Evolutionary conservation across 35 echinoderm and acorn worm genomes (phyloP).

Genomic region (Acanthaster planci): DNA sequence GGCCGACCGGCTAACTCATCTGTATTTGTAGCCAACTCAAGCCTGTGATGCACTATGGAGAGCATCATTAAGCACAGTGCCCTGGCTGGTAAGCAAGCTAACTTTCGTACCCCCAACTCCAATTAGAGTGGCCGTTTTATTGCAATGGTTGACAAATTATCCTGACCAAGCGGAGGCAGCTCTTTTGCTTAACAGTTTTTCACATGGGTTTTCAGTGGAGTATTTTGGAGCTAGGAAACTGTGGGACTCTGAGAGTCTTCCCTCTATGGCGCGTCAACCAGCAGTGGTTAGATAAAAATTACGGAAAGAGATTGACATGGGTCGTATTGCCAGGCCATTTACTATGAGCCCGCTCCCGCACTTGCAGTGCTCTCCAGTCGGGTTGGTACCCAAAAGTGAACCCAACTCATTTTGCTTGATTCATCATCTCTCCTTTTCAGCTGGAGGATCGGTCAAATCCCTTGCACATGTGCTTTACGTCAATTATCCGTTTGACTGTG

Average conservation of each 20-base stretch:
- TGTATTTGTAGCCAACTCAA: neutral
- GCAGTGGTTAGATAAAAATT: neutral
- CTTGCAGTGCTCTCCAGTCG: constrained; percentile 4
- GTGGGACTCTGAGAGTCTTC: neutral
- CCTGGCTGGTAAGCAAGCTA: neutral
- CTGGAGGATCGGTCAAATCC: too few relatives aligned
- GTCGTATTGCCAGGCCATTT: constrained; percentile 3
- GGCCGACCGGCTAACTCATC: neutral
- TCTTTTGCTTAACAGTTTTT: neutral
- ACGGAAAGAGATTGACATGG: neutral
- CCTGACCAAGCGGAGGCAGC: neutral
- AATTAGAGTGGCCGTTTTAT: neutral
- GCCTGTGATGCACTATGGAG: neutral
- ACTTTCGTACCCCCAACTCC: neutral
- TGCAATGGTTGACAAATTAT: neutral
- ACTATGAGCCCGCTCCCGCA: neutral
- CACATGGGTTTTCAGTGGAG: neutral
- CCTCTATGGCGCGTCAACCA: neutral
- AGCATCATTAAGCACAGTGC: neutral
- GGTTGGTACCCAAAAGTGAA: neutral
- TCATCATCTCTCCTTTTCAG: neutral
- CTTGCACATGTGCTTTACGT: too few relatives aligned
- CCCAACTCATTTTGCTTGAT: neutral
- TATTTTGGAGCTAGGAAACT: neutral
- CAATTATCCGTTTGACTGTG: too few relatives aligned